Base-by-base conservation (phyloP, 2,797 vertebrate genomes). In the Pangasius larnaudii region DNA sequence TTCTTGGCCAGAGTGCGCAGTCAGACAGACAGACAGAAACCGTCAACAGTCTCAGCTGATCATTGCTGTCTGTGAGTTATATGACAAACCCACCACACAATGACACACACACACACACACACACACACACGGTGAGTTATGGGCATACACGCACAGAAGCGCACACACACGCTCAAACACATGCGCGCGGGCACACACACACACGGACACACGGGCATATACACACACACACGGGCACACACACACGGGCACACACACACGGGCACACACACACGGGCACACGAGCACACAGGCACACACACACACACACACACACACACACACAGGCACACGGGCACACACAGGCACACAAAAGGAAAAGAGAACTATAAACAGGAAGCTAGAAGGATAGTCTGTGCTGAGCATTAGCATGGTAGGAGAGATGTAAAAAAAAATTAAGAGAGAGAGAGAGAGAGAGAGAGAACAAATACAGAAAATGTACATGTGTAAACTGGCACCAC, bases 401-500 rank as follows among this genome's bases (percentile, higher is more conserved):
- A 84, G 59, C 5, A 27, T 59, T 49, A 36, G 39, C 33, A 27
- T 51, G 8, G n/a, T 16, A 77, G 8, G 71, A 67, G 46, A 59
- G 65, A 81, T 27, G 30, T 19, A 19, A 56, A 63, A 56, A 63
- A 42, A 58, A 14, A 30, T 30, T 51, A 5, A 27, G 10, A 46
- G 22, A 74, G 93, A 94, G 49, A 49, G 49, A 49, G 49, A 49
- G 49, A 49, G 93, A 94, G 49, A 53, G 27, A 75, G 22, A 93
- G 93, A 94, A 94, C 92, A 95, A 93, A 95, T 90, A 58, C 53
- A 72, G 85, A 85, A 85, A 80, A 71, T 14, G 9, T 61, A 24
- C 46, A 22, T 75, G 85, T 87, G 58, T 74, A 67, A 74, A 16
- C 69, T 79, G 63, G n/a, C n/a, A n/a, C n/a, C n/a, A n/a, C n/a